Percentiles rank a stretch among this genome's conserved stretches.
Conservation (phyloP, 1,140 invertebrate species). For the Agrilus planipennis region DNA sequence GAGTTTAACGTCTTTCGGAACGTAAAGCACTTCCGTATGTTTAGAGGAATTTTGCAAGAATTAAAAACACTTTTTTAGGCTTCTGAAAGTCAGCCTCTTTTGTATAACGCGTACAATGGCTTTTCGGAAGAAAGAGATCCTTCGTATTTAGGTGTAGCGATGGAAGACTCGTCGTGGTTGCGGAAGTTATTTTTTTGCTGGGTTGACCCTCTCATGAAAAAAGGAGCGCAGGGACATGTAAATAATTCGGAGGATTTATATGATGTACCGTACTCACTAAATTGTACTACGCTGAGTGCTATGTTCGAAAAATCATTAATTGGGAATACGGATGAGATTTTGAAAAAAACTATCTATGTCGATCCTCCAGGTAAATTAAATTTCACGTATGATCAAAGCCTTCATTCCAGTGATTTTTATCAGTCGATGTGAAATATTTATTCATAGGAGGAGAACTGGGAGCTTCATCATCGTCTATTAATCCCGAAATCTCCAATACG, state of each 20-base stretch:
- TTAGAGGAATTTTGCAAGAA: too few relatives aligned
- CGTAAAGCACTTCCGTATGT: too few relatives aligned
- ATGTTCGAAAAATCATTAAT: conserved; percentile 41
- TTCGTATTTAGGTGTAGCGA: conserved; percentile 61
- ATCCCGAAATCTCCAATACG: too few relatives aligned
- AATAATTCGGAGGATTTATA: conserved; percentile 70
- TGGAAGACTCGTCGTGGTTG: conserved; percentile 56
- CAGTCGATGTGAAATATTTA: too few relatives aligned
- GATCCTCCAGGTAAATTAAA: too few relatives aligned
- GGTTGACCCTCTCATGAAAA: conserved; percentile 75
- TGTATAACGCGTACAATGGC: conserved; percentile 39
- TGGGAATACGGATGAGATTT: conserved; percentile 10
- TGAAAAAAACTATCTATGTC: neutral
- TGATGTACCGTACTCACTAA: conserved; percentile 63
- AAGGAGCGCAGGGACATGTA: conserved; percentile 64
- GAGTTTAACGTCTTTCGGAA: too few relatives aligned
- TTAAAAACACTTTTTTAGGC: conserved; percentile 28
- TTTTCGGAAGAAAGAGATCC: conserved; percentile 55
- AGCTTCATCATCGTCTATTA: too few relatives aligned
- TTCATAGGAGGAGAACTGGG: too few relatives aligned
- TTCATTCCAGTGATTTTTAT: too few relatives aligned
- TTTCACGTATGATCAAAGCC: too few relatives aligned
- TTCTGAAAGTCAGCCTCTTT: conserved; percentile 35
- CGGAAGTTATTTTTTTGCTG: conserved; percentile 77
- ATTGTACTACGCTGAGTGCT: conserved; percentile 44